phyloP scores from a whole-genome alignment of 2,888 invertebrate species.

The Oscheius myriophilus region DNA sequence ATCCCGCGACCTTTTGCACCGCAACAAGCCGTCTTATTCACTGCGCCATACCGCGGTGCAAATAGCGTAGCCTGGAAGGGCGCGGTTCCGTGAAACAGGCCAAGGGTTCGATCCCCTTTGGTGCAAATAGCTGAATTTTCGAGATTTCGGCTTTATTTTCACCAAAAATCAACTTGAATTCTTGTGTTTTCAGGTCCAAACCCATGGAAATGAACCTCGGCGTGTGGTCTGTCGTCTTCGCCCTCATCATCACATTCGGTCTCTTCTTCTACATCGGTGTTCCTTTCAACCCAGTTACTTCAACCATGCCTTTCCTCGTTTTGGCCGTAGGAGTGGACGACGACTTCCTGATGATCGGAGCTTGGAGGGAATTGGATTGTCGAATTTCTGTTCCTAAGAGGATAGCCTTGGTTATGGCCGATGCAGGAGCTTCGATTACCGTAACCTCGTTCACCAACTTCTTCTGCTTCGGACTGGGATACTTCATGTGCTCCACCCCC shows the following conservation, averaged over 20 bases:
- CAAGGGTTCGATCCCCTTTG: no score
- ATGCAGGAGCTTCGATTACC: conserved; percentile 69
- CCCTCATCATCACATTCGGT: conserved; percentile 67
- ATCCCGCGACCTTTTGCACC: no score
- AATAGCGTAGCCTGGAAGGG: no score
- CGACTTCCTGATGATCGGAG: conserved; percentile 68
- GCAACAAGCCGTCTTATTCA: no score
- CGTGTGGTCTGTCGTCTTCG: conserved; percentile 65
- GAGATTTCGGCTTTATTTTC: no score
- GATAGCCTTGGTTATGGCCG: conserved; percentile 68
- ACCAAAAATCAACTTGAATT: neutral
- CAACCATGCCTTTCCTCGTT: conserved; percentile 69
- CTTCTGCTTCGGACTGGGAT: conserved; percentile 70
- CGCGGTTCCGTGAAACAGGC: no score
- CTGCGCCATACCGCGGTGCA: no score
- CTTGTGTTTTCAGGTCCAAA: conserved; percentile 54
- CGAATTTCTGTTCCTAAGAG: conserved; percentile 41
- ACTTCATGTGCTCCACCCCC: conserved; percentile 69
- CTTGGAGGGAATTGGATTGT: conserved; percentile 68
- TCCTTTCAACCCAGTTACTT: conserved; percentile 68
- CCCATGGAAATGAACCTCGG: conserved; percentile 69
- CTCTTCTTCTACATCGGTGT: conserved; percentile 65
- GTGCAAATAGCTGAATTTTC: no score
- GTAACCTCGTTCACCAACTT: conserved; percentile 70
- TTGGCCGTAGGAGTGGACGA: conserved; percentile 69